Evolutionary conservation across 92 coral and sea anemone genomes (phyloP), one percentile per base, ranked within the genome.

Genomic region (Epizoanthus stellaris): DNA sequence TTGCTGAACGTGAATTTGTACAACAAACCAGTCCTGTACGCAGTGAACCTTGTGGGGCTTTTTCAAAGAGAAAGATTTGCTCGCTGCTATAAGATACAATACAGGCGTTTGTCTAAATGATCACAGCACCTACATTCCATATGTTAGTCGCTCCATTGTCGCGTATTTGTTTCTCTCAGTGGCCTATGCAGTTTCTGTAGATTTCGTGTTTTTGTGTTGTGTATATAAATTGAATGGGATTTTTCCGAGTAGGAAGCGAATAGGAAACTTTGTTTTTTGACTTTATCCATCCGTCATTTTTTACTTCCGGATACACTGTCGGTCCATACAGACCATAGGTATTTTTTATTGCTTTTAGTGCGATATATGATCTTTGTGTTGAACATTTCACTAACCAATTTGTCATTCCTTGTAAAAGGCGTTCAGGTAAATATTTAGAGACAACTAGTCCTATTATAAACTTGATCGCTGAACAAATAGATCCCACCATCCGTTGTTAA

Each of bases 361-460:
- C 45, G 83, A 79, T 58, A 79, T 25, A 64, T 42, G 83, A 39
- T 45, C 23, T 30, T 45, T 79, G 64, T 63, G 56, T 76, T 63
- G 64, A 79, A 45, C 49, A 45, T 63, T 71, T 79, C 83, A 79
- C 71, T 70, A 79, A 6, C 72, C 61, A 79, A 79, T 79, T 79
- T 79, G 83, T 79, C 73, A 79, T 63, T 64, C 65, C 39, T 64
- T 79, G 70, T 61, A 40, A 76, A 52, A 64, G 83, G 73, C 72
- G 72, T 43, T 62, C 66, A 70, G 54, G 66, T 63, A 79, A 79
- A 79, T 64, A 79, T 62, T 79, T 79, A 39, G 83, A 79, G 72
- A 79, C 83, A 79, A 79, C 42, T 62, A 13, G 70, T 34, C 58
- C 67, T 61, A 62, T 62, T 79, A 11, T 63, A 63, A 59, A 45